phyloP scores from a whole-genome alignment of 2,113 vertebrate species.

The Phalacrocorax brasilianus region DNA sequence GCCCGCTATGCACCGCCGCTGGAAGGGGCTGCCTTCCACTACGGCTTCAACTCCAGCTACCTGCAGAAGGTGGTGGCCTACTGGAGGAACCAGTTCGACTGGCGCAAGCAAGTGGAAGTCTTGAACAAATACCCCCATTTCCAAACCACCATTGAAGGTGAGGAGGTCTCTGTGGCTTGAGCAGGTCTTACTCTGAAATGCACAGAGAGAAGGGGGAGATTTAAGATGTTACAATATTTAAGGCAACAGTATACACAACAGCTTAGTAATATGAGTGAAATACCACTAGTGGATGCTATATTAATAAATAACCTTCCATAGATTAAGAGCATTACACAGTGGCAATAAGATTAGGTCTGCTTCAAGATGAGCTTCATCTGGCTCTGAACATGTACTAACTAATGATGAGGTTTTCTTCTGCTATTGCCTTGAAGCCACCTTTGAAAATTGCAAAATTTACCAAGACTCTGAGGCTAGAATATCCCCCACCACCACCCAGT shows the following conservation, averaged over 20 bases:
- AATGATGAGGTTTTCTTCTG: neutral
- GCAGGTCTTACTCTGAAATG: neutral
- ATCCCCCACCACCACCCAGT: neutral
- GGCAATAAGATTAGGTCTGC: neutral
- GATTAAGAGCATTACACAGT: neutral
- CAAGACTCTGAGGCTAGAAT: neutral
- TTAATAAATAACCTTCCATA: neutral
- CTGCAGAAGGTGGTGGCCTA: slow-evolving; percentile 82
- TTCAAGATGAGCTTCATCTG: neutral
- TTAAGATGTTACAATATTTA: neutral
- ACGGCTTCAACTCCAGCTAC: slow-evolving; percentile 83
- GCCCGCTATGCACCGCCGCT: slow-evolving; percentile 73
- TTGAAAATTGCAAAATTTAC: neutral
- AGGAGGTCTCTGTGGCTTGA: neutral
- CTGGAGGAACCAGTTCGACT: slow-evolving; percentile 86
- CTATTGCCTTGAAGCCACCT: neutral
- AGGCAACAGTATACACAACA: neutral
- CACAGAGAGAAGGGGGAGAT: neutral
- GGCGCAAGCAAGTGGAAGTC: slow-evolving; percentile 82
- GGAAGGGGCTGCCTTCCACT: slow-evolving; percentile 81
- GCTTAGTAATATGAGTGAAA: neutral
- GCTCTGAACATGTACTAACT: neutral
- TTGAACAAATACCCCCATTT: slow-evolving; percentile 88
- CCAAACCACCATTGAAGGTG: slow-evolving; percentile 90
- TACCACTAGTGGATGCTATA: neutral